Conservation (phyloP, 1,140 invertebrate species). For the Papilio polyxenes region DNA sequence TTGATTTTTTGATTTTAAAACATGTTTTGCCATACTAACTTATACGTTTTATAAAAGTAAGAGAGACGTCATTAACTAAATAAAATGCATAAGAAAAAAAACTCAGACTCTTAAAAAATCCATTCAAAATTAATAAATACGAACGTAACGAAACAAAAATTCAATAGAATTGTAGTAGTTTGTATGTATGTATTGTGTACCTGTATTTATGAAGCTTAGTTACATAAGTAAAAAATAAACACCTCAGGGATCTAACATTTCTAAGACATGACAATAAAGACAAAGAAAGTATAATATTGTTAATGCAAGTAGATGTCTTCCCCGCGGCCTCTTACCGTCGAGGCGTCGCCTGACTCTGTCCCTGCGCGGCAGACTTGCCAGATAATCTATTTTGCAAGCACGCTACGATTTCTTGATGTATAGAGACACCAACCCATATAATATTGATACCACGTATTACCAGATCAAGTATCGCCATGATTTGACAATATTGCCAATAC, state of each 20-base stretch:
- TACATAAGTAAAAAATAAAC: background rate
- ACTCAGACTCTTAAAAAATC: too few species aligned
- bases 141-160: too few species aligned
- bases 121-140: too few species aligned
- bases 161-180: too few species aligned
- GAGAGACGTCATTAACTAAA: background rate
- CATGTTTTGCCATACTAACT: background rate
- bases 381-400: background rate
- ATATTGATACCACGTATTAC: background rate
- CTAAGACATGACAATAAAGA: background rate
- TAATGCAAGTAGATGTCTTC: background rate
- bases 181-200: too few species aligned
- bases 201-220: background rate
- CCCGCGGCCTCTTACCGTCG: background rate
- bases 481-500: background rate
- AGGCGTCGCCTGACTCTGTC: background rate
- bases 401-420: background rate
- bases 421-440: background rate
- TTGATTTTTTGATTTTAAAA: background rate
- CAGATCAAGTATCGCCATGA: background rate
- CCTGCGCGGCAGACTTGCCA: background rate
- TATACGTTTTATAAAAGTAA: background rate
- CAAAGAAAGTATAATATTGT: slow-evolving; percentile 7
- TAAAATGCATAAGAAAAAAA: too few species aligned
- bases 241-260: background rate